Conservation (phyloP, 2,113 vertebrate species). For the Ctenodactylus gundi region DNA sequence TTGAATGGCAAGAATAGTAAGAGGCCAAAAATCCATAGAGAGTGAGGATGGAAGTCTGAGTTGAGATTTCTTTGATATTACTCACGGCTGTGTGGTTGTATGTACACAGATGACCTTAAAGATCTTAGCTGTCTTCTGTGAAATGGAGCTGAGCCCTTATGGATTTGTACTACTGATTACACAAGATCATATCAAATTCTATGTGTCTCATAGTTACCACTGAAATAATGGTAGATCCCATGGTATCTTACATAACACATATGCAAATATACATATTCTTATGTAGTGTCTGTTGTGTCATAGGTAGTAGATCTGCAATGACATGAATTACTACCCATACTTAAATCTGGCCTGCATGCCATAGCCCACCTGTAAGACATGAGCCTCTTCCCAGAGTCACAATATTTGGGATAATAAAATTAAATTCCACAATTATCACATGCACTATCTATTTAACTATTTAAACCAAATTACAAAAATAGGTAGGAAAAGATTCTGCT, state of each 20-base stretch:
- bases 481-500: neutral
- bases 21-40: neutral
- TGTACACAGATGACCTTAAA: rapidly evolving
- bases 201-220: neutral
- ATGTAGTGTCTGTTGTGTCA: neutral
- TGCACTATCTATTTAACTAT: neutral
- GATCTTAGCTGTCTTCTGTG: neutral
- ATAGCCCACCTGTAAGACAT: neutral
- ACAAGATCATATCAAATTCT: neutral
- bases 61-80: neutral
- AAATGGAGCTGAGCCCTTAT: neutral
- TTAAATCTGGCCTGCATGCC: neutral
- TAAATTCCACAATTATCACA: neutral
- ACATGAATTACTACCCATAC: neutral
- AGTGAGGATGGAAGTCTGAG: neutral
- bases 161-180: neutral
- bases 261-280: neutral
- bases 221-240: neutral
- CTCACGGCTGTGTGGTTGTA: neutral
- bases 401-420: neutral
- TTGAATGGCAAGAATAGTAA: neutral
- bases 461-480: neutral
- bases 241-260: neutral
- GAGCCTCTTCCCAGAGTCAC: neutral
- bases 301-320: rapidly evolving